phyloP scores from a whole-genome alignment of 2,797 vertebrate genomes.

The Vireo griseus region DNA sequence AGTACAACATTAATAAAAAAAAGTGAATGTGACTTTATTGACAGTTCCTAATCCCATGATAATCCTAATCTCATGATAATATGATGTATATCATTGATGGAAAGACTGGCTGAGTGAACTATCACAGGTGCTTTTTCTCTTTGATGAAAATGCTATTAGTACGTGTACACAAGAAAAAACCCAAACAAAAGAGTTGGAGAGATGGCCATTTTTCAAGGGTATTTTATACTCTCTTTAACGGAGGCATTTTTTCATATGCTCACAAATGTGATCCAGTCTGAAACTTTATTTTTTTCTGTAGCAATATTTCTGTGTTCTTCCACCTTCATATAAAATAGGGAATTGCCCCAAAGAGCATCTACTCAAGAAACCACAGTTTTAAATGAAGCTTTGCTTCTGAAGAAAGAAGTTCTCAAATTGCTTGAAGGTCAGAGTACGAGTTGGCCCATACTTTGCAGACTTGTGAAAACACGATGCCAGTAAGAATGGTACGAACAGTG shows the following conservation, averaged over 20 bases:
- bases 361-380: neutral
- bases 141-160: neutral
- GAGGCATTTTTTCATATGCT: neutral
- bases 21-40: neutral
- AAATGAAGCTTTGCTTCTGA: constrained; percentile 6
- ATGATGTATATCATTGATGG: neutral
- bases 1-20: neutral
- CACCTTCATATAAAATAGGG: neutral
- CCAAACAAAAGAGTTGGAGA: neutral
- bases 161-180: neutral
- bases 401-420: neutral
- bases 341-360: neutral
- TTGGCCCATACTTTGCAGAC: neutral
- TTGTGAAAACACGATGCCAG: neutral
- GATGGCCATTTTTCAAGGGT: neutral
- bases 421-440: neutral
- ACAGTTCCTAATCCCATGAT: neutral
- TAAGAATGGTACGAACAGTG: neutral
- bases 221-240: neutral
- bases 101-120: neutral
- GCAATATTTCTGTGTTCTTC: neutral
- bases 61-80: neutral
- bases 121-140: neutral
- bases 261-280: neutral
- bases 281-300: neutral